Evolutionary conservation across 1,140 invertebrate genomes (phyloP).

Genomic region (Conus betulinus): DNA sequence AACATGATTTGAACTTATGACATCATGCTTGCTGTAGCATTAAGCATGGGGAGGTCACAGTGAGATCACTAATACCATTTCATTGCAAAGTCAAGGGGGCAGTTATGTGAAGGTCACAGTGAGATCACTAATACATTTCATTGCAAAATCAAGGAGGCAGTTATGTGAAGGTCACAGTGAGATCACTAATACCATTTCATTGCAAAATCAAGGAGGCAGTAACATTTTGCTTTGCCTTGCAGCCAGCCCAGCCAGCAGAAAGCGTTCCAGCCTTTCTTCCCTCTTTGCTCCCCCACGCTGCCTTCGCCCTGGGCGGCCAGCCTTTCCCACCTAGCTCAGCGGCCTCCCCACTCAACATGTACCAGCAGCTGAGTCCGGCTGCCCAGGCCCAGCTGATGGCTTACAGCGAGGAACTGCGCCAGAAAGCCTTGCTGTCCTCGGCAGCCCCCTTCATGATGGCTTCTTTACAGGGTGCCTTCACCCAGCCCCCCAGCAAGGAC

Average conservation of each 20-base stretch:
- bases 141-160: too few relatives aligned
- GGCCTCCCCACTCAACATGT: conserved; percentile 24
- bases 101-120: not conserved
- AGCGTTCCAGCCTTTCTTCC: not conserved
- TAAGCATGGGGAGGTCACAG: too few relatives aligned
- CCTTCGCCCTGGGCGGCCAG: conserved; percentile 31
- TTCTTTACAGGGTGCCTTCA: conserved; percentile 23
- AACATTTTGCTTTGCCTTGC: not conserved
- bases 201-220: too few relatives aligned
- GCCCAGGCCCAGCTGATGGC: conserved; percentile 35
- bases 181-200: too few relatives aligned
- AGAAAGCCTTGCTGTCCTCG: conserved; percentile 28
- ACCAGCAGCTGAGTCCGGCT: conserved; percentile 18
- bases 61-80: too few relatives aligned
- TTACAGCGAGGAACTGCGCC: conserved; percentile 39
- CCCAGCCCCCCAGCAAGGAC: conserved; percentile 19
- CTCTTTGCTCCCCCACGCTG: conserved; percentile 39
- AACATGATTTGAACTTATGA: too few relatives aligned
- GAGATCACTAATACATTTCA: too few relatives aligned
- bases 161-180: not conserved
- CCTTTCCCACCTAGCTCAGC: not conserved
- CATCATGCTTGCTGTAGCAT: too few relatives aligned
- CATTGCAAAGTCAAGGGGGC: too few relatives aligned
- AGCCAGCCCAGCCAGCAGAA: conserved; percentile 30
- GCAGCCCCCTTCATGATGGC: conserved; percentile 17